Evolutionary conservation across 2,888 invertebrate species (phyloP), one percentile per base, ranked within the genome.

Genomic region (Norana najaformis): DNA sequence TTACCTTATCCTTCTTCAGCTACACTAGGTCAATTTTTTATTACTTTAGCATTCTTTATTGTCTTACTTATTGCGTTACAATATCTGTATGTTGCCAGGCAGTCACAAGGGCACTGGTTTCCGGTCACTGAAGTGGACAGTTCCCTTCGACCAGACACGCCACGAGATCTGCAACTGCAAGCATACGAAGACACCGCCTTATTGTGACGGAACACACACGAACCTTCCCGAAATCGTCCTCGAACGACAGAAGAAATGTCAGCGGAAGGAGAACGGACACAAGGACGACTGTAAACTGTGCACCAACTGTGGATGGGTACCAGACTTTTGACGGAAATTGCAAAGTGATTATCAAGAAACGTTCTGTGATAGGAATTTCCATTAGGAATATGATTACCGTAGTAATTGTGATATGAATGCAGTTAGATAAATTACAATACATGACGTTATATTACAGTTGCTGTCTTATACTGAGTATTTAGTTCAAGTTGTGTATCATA

Each of bases 281-380:
- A 88, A 35, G 13, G 37, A 30, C 14, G 89, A 90, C 6, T 82
- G 91, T 38, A 93, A 92, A 91, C 92, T 94, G 11, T 94, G 94
- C 90, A 93, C 93, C 30, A 91, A 91, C n/a, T 94, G 94, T 92
- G 94, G 94, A 11, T 94, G 93, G 93, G 92, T 93, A 53, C 94
- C 94, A 18, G 94, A 94, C 90, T 94, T 94, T 90, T 94, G 89
- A 90, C 30, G 69, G 69, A 69, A n/a, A n/a, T n/a, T 69, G 6
- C 8, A 69, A 69, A n/a, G 30, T 8, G n/a, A n/a, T 3, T 69
- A 30, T n/a, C n/a, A 13, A 69, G 0, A 69, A n/a, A 69, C 13
- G 69, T 69, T 69, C 30, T 69, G 69, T 69, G 69, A 69, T 69
- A 69, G n/a, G 69, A 30, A 69, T 69, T n/a, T 69, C n/a, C 69